Base-by-base conservation (phyloP, 2,888 invertebrate species). In the Pristionchus entomophagus region DNA sequence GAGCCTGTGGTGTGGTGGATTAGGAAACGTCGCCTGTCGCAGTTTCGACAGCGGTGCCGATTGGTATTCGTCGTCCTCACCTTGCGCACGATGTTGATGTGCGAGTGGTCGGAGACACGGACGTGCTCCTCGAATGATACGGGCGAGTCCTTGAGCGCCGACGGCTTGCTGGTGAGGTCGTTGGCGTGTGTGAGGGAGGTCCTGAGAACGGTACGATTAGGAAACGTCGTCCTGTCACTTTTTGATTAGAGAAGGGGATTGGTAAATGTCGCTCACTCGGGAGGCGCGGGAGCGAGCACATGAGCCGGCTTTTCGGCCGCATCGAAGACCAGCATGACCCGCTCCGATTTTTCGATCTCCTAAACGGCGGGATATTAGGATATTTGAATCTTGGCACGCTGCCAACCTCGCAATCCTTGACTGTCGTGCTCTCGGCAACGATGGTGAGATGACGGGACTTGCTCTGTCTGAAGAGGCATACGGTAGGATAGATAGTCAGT, bases 311-410 rank as follows among this genome's bases (percentile, higher is more conserved):
- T 10, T 12, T 80, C 78, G 10, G 73, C 22, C 10, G 73, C 73
- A 22, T 80, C 78, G 51, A 80, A 80, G 3, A 51, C 32, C 32
- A 80, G 78, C 26, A 35, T n/a, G 35, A 80, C 51, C 12, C 78
- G 49, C 78, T 80, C 78, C 49, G 51, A 51, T 14, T 80, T 80
- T 32, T 80, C 78, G 78, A 80, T 80, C 29, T 80, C 78, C 78
- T 80, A 51, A 26, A 80, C 14, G 2, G 56, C 56, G 56, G 22
- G 22, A 22, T 5, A 22, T 56, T 17, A 5, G 8, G 56, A n/a
- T 5, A 56, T 56, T 56, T 22, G 14, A 56, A 56, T 56, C n/a
- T 56, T 56, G 56, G 56, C 65, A 12, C 12, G 29, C 32, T 32
- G 65, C 65, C 65, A 32, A 80, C 78, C 49, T 80, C 35, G 29